Conservation (phyloP, 2,113 vertebrate genomes). For the Barbus barbus region DNA sequence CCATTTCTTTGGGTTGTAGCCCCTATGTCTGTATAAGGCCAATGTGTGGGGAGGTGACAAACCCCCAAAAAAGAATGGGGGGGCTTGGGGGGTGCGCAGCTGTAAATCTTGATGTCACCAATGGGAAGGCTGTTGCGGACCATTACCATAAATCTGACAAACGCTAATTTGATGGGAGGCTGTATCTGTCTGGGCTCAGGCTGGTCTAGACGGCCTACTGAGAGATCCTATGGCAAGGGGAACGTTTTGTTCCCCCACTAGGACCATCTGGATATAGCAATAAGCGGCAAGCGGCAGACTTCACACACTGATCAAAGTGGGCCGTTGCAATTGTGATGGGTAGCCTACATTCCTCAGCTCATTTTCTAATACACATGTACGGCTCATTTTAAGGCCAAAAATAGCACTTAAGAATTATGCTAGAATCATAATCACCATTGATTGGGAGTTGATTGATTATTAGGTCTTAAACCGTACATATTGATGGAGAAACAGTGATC, state of each 20-base stretch:
- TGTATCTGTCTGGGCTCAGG: slow-evolving; percentile 99
- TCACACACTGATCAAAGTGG: slow-evolving; percentile 90
- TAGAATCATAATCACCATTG: background rate
- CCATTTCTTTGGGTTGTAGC: slow-evolving; percentile 58
- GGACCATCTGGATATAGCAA: slow-evolving; percentile 98
- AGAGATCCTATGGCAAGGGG: slow-evolving; percentile 94
- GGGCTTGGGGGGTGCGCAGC: slow-evolving; percentile 64
- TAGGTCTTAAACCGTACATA: background rate
- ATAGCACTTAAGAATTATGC: background rate
- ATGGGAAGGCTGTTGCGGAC: slow-evolving; percentile 97
- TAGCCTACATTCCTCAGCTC: slow-evolving; percentile 38
- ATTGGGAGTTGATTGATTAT: background rate
- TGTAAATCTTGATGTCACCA: slow-evolving; percentile 99
- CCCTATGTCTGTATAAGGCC: slow-evolving; percentile 41
- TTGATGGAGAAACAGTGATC: background rate
- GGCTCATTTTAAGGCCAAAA: slow-evolving; percentile 8
- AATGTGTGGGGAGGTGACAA: slow-evolving; percentile 52
- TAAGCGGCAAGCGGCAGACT: slow-evolving; percentile 88
- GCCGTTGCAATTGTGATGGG: slow-evolving; percentile 80
- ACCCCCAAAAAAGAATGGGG: slow-evolving; percentile 41
- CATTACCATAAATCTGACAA: slow-evolving; percentile 99
- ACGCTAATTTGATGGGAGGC: slow-evolving; percentile 99
- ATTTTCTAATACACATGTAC: slow-evolving; percentile 33
- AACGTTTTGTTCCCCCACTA: slow-evolving; percentile 88
- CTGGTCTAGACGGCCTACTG: slow-evolving; percentile 99